Evolutionary conservation across 1,140 invertebrate genomes (phyloP).

Genomic region (Drosophila ercepeae): DNA sequence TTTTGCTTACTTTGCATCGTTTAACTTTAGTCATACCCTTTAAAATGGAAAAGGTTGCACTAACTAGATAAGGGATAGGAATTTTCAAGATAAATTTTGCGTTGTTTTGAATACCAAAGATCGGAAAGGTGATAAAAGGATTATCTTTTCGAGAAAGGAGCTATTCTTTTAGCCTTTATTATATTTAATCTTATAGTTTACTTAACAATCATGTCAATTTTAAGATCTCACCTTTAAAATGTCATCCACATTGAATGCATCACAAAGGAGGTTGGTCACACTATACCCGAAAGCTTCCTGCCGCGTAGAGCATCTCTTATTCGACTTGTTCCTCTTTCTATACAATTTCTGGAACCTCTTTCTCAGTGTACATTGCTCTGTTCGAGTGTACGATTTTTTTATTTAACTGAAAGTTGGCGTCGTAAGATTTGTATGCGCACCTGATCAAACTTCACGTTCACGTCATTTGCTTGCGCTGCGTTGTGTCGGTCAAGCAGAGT

Average conservation of each 20-base stretch:
- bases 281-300: too few species aligned
- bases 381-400: constrained; percentile 27
- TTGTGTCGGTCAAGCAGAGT: constrained; percentile 59
- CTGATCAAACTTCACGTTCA: constrained; percentile 78
- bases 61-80: neutral
- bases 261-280: too few species aligned
- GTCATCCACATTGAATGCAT: too few species aligned
- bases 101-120: too few species aligned
- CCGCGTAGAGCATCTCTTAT: neutral
- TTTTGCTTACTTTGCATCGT: constrained; percentile 68
- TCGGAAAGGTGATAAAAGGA: too few species aligned
- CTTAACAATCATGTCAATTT: too few species aligned
- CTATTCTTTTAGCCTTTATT: too few species aligned
- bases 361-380: constrained; percentile 7
- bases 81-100: too few species aligned
- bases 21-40: constrained; percentile 27
- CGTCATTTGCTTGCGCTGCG: constrained; percentile 70
- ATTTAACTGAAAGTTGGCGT: constrained; percentile 76
- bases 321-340: neutral
- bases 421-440: constrained; percentile 79
- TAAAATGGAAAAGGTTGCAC: neutral
- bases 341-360: constrained; percentile 10
- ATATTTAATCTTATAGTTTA: too few species aligned
- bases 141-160: too few species aligned
- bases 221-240: too few species aligned